Evolutionary conservation across 2,888 invertebrate genomes (phyloP), one percentile per base, ranked within the genome.

Genomic region (Caenorhabditis sp.): DNA sequence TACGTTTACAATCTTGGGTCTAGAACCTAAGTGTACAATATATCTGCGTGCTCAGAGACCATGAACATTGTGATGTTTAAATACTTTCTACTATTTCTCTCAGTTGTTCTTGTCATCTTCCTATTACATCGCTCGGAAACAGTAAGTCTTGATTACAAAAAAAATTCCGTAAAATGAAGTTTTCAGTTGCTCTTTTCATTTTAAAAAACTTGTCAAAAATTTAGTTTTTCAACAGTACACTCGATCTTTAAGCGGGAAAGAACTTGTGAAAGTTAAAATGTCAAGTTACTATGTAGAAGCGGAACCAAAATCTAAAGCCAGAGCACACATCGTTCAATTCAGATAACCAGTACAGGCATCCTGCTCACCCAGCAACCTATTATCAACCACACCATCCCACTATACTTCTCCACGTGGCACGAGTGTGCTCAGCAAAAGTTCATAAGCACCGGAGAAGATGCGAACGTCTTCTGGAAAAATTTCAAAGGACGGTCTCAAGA

Each of bases 11-110:
- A n/a, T n/a, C n/a, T n/a, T n/a, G n/a, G n/a, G n/a, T n/a, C n/a
- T n/a, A n/a, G n/a, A n/a, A n/a, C n/a, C n/a, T n/a, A n/a, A n/a
- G n/a, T n/a, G n/a, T n/a, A n/a, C n/a, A n/a, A n/a, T n/a, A n/a
- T n/a, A n/a, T n/a, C n/a, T n/a, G n/a, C n/a, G n/a, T n/a, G n/a
- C n/a, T n/a, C n/a, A n/a, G n/a, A n/a, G n/a, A n/a, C 4, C 44
- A 63, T 63, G 63, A 44, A 44, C 8, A 63, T 14, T 26, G 14
- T 63, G 8, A 7, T 44, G 6, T 44, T 47, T 44, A 63, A 63
- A 26, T 63, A 63, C 26, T 26, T 44, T 6, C 7, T 63, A n/a
- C 10, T 63, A 16, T 14, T 44, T 44, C 8, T 12, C 16, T 47
- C 63, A 14, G 2, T 63, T 28, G n/a, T 44, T 44, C 12, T 63